A percentile compares a stretch with the other conserved stretches of the same genome.
These are phyloP conservation scores for Pseudococcus jackbeardsleyi DNA, from an alignment of 2,888 invertebrate species.

Conservation along the genomic window DNA sequence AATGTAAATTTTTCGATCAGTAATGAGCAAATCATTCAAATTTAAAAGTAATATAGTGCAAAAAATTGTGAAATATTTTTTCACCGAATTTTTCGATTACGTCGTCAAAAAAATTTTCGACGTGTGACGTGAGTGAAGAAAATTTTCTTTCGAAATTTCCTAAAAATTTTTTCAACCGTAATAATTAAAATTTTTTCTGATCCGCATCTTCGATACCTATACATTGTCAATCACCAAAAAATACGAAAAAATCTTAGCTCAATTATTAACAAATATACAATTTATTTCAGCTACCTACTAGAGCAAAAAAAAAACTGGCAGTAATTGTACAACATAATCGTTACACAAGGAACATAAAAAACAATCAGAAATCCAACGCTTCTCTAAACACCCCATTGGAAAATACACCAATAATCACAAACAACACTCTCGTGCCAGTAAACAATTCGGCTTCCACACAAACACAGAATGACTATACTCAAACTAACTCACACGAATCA, in stretches of 20 bases:
- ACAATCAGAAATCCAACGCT: not conserved
- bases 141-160: not conserved
- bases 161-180: not conserved
- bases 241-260: not conserved
- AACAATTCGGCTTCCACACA: not conserved
- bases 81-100: not conserved
- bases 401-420: not conserved
- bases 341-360: slow-evolving; percentile 6
- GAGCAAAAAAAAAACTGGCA: not conserved
- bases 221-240: not conserved
- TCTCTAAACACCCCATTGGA: not conserved
- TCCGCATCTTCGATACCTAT: too few species aligned
- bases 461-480: not conserved
- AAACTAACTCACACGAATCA: not conserved
- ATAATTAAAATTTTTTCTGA: not conserved
- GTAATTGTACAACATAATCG: slow-evolving; percentile 2
- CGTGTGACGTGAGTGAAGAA: not conserved
- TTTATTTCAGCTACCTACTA: not conserved
- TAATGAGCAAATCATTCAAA: not conserved
- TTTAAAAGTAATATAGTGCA: not conserved
- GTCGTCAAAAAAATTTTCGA: not conserved
- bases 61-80: not conserved
- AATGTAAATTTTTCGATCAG: not conserved
- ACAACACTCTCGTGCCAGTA: not conserved
- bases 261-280: not conserved